Conservation (phyloP, 1,140 invertebrate genomes). For the Lycorma delicatula region DNA sequence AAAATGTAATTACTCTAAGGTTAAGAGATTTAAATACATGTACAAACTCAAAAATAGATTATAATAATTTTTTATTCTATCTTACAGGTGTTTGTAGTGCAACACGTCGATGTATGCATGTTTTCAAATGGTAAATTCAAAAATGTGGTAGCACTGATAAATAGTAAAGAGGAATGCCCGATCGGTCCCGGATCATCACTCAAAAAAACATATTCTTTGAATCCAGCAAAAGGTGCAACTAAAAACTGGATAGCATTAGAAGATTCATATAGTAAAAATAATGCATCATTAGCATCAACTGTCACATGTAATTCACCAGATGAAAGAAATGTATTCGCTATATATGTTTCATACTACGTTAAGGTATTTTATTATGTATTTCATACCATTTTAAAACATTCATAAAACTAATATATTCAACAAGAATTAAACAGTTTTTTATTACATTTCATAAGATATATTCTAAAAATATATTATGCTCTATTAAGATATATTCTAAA, state of each 20-base stretch:
- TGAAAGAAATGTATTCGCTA: constrained; percentile 76
- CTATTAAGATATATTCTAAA: too few species aligned
- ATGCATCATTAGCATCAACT: constrained; percentile 57
- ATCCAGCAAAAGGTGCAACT: constrained; percentile 62
- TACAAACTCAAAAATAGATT: too few species aligned
- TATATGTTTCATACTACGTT: constrained; percentile 83
- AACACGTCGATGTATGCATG: constrained; percentile 98
- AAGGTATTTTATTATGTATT: constrained; percentile 50
- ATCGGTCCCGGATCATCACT: constrained; percentile 48
- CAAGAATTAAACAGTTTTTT: too few species aligned
- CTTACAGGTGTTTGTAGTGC: constrained; percentile 72
- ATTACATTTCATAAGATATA: too few species aligned
- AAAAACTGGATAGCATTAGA: constrained; percentile 77
- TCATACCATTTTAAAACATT: too few species aligned
- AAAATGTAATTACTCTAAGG: too few species aligned
- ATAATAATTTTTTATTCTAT: constrained; percentile 1
- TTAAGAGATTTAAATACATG: too few species aligned
- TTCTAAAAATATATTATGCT: too few species aligned
- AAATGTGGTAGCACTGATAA: constrained; percentile 86
- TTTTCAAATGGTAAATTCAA: constrained; percentile 99
- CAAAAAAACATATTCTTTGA: constrained; percentile 52
- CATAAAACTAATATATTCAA: too few species aligned
- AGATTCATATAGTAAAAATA: constrained; percentile 62
- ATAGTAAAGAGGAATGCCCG: constrained; percentile 57
- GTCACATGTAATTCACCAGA: constrained; percentile 52